Conservation (phyloP, 2,888 invertebrate genomes). For the Minunthozetes semirufus region DNA sequence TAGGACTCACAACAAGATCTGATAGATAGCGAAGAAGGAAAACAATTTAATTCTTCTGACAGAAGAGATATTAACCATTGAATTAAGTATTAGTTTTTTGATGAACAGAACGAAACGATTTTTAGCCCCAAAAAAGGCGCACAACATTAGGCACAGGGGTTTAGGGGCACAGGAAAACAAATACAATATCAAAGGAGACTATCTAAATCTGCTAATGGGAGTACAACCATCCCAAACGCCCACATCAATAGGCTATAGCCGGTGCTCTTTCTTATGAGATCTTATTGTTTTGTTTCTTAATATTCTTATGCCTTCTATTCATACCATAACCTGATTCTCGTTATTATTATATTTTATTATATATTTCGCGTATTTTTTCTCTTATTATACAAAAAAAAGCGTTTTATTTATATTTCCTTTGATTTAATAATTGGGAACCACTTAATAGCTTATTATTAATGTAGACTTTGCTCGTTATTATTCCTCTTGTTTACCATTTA, state of each 20-base stretch:
- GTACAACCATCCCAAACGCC: not conserved
- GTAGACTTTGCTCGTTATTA: not conserved
- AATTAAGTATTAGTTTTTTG: not conserved
- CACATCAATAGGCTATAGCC: not conserved
- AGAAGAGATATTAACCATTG: not conserved
- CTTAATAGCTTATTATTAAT: constrained; percentile 21
- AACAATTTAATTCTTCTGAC: not conserved
- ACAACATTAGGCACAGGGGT: not conserved
- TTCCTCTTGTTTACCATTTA: not conserved
- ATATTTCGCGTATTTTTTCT: too few species aligned
- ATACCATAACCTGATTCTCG: not conserved
- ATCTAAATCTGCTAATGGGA: not conserved
- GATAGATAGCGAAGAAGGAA: not conserved
- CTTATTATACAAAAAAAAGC: not conserved
- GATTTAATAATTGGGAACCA: constrained; percentile 24
- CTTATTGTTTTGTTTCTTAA: not conserved
- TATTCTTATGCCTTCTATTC: not conserved
- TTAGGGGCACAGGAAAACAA: not conserved
- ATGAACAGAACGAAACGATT: too few species aligned
- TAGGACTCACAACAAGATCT: not conserved
- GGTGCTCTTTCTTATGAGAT: not conserved
- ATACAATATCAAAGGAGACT: not conserved
- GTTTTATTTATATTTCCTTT: constrained; percentile 1
- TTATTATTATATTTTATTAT: not conserved
- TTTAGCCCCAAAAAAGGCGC: not conserved